These are phyloP conservation scores for Oreochromis aureus DNA, from an alignment of 2,113 vertebrate species.

Conservation along the genomic window DNA sequence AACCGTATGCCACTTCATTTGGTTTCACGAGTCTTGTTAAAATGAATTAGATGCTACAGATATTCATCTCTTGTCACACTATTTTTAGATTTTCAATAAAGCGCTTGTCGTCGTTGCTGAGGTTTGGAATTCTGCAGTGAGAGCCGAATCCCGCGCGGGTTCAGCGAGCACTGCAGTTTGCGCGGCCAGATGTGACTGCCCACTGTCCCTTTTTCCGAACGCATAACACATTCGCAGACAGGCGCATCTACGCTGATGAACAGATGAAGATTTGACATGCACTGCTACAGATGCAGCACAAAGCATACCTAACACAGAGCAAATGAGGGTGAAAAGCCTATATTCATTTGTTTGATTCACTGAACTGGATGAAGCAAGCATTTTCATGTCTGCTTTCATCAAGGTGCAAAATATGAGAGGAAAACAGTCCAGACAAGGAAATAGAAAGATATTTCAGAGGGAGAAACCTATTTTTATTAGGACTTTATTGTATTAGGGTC, in stretches of 20 bases:
- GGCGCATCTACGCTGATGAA: conserved; percentile 5
- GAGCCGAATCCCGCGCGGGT: neutral
- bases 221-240: conserved; percentile 1
- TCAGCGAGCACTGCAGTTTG: neutral
- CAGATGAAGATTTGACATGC: conserved; percentile 21
- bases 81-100: conserved; percentile 34
- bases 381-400: conserved; percentile 13
- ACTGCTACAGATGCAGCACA: conserved; percentile 6
- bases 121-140: neutral
- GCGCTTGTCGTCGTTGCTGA: conserved; percentile 1
- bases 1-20: conserved; percentile 17
- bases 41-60: conserved; percentile 20
- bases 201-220: neutral
- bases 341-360: conserved; percentile 23
- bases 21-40: conserved; percentile 15
- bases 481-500: neutral
- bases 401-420: neutral
- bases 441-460: neutral
- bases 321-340: conserved; percentile 22
- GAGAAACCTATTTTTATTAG: neutral
- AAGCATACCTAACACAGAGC: neutral
- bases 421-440: neutral
- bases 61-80: conserved; percentile 33
- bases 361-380: neutral
- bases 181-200: conserved; percentile 21